Evolutionary conservation across 35 echinoderm and acorn worm genomes (phyloP).

Genomic region (Anneissia japonica): DNA sequence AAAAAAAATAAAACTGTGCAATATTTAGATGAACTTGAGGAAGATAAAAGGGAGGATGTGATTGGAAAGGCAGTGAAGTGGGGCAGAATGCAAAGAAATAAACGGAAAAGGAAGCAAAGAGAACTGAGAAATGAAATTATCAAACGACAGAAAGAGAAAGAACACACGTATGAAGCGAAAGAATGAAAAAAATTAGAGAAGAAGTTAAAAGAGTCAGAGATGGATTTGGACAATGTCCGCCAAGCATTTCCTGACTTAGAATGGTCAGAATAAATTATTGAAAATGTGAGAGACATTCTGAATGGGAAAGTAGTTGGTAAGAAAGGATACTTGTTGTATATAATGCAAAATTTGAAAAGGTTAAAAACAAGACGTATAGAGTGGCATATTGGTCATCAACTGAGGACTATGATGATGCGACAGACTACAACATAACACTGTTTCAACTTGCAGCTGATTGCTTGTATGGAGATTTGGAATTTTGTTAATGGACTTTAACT

Average conservation of each 20-base stretch:
- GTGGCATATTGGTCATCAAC: constrained; percentile 15
- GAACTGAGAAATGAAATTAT: constrained; percentile 16
- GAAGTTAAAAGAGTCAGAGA: neutral
- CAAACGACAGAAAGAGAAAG: constrained; percentile 21
- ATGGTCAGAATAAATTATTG: neutral
- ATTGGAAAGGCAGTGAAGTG: constrained; percentile 4
- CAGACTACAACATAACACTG: constrained; percentile 11
- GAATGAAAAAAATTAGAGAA: constrained; percentile 4
- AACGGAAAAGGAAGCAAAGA: constrained; percentile 1
- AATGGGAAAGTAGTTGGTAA: constrained; percentile 1
- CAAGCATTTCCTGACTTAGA: neutral
- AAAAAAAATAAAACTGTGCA: neutral
- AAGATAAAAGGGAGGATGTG: constrained; percentile 2
- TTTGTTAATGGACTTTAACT: too few relatives aligned
- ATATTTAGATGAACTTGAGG: neutral
- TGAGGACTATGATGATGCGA: constrained; percentile 19
- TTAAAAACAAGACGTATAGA: constrained; percentile 8
- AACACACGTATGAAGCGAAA: neutral
- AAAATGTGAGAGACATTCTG: neutral
- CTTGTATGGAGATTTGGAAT: constrained; percentile 11
- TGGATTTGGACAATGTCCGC: neutral
- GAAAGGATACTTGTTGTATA: constrained; percentile 9
- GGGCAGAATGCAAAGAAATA: constrained; percentile 11
- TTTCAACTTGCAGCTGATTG: constrained; percentile 22
- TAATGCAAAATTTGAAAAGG: constrained; percentile 30